These are phyloP conservation scores for Thalassophryne amazonica DNA, from an alignment of 2,797 vertebrate genomes.

Conservation along the genomic window DNA sequence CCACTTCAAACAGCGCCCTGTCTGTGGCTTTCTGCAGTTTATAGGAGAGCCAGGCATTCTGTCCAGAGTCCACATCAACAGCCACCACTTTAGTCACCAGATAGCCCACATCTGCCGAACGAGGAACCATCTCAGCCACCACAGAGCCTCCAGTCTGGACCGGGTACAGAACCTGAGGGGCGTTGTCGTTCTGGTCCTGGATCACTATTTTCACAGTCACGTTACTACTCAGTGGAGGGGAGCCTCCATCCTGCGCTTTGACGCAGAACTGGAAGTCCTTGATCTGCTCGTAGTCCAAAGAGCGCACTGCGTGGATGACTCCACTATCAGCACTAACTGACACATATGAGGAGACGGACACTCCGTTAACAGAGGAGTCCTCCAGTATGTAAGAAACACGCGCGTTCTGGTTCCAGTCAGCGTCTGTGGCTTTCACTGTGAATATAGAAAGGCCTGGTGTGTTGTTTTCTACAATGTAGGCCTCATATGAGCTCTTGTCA, in stretches of 20 bases:
- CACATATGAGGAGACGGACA: conserved; percentile 61
- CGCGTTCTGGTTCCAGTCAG: conserved; percentile 65
- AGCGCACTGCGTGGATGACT: conserved; percentile 61
- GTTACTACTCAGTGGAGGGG: conserved; percentile 61
- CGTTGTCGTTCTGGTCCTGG: conserved; percentile 70
- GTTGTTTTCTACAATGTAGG: too few relatives aligned
- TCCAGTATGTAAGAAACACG: conserved; percentile 66
- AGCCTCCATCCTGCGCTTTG: conserved; percentile 62
- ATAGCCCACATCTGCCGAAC: conserved; percentile 77
- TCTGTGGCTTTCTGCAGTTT: conserved; percentile 68
- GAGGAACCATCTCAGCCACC: conserved; percentile 78
- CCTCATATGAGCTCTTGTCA: too few relatives aligned
- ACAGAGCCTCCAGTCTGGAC: conserved; percentile 45
- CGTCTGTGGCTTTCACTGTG: too few relatives aligned
- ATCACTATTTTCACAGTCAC: conserved; percentile 48
- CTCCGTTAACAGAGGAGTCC: conserved; percentile 42
- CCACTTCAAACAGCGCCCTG: conserved; percentile 71
- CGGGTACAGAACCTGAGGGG: conserved; percentile 34
- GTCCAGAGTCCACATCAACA: conserved; percentile 78
- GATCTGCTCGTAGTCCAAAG: conserved; percentile 77
- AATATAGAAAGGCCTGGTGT: too few relatives aligned
- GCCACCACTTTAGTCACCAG: conserved; percentile 81
- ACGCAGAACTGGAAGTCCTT: conserved; percentile 29
- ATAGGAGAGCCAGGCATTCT: conserved; percentile 80
- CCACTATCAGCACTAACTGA: conserved; percentile 73